Evolutionary conservation across 2,888 invertebrate genomes (phyloP), one percentile per base, ranked within the genome.

Genomic region (Prosapia bicincta): DNA sequence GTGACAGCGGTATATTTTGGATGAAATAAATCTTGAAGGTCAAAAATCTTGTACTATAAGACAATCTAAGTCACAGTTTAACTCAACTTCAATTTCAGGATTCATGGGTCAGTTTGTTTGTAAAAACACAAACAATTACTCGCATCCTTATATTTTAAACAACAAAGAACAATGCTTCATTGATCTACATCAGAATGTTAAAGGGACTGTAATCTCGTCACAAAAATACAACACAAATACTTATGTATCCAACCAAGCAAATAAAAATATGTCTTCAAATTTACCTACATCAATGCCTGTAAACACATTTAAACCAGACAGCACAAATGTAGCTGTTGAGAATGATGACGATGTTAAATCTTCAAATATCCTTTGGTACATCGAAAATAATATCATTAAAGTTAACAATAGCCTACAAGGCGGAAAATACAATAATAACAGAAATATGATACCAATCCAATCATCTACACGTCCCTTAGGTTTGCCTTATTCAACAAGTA

Each of bases 1-100:
- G 92, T 96, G 95, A 95, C 94, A 89, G 69, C 72, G 70, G 32
- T 65, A 70, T 66, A 66, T 26, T 25, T 26, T 69, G 43, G 74
- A 74, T 28, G 69, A 74, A 65, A 25, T 69, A 32, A 43, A 74
- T 43, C 43, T 69, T 54, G 74, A 74, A 26, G 74, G 38, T 77
- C 71, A 76, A 77, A 79, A 74, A 66, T 79, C n/a, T 78, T 77
- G 30, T 69, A 76, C 26, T 20, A 70, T 23, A 66, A 77, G 69
- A 74, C 74, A 68, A 67, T 67, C 74, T 15, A 69, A 70, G 20
- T 69, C 69, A 70, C 23, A 65, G 54, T 73, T 78, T 69, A 71
- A 69, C 28, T 67, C 69, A 26, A 43, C 71, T 38, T 38, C 38
- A 38, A 38, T 38, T 13, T 38, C 38, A 38, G 38, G 38, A 38